These are phyloP conservation scores for Cotesia vestalis DNA, from an alignment of 1,140 invertebrate species.

Conservation along the genomic window DNA sequence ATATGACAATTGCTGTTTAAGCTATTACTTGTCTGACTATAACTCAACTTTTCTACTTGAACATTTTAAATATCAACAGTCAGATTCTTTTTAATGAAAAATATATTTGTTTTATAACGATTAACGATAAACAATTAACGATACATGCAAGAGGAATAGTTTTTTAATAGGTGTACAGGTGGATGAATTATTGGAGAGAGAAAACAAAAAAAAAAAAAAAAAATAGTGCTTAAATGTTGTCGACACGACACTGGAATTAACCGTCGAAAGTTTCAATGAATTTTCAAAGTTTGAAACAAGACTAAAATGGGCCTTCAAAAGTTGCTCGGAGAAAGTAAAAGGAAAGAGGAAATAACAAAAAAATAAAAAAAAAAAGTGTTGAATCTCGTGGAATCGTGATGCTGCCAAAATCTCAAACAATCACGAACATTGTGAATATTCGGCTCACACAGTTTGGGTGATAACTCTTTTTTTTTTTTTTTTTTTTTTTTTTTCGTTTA, in stretches of 20 bases:
- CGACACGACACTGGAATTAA: conserved; percentile 15
- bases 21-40: no score
- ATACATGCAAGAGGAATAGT: no score
- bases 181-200: no score
- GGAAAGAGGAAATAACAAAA: neutral
- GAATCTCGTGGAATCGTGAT: neutral
- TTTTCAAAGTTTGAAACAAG: neutral
- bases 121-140: no score
- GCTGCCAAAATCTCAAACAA: conserved; percentile 1
- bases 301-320: neutral
- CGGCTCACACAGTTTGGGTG: neutral
- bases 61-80: no score
- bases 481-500: neutral
- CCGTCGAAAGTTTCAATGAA: conserved; percentile 25
- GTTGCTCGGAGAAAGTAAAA: neutral
- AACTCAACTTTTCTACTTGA: no score
- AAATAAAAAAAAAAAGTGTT: neutral
- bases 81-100: no score
- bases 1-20: no score
- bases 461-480: neutral
- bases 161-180: no score
- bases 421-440: neutral
- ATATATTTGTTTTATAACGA: no score
- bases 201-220: neutral
- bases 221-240: neutral